Evolutionary conservation across 2,888 invertebrate genomes (phyloP).

Genomic region (Cheilosia pagana): DNA sequence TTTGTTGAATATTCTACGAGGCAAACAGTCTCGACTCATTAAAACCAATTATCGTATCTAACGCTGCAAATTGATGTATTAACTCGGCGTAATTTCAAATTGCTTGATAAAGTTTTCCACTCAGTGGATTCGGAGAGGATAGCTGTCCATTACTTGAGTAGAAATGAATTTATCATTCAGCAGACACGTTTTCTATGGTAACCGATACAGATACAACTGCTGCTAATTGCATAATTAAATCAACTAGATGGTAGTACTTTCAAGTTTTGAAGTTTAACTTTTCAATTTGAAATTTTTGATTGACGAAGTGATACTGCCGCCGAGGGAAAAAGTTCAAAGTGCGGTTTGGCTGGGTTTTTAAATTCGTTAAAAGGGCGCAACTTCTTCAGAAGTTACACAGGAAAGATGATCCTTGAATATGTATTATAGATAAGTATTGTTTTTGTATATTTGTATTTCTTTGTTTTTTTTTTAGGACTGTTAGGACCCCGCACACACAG

Average conservation of each 20-base stretch:
- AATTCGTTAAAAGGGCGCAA: neutral
- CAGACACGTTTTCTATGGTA: conserved; percentile 11
- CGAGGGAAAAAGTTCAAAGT: neutral
- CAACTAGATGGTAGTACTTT: conserved; percentile 2
- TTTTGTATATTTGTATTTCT: too few relatives aligned
- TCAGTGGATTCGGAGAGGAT: neutral
- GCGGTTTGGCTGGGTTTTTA: neutral
- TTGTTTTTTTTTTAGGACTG: too few relatives aligned
- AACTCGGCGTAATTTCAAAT: too few relatives aligned
- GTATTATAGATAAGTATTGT: too few relatives aligned
- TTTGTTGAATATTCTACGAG: neutral
- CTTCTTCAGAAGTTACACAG: neutral
- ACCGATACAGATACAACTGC: conserved; percentile 26
- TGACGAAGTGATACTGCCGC: neutral
- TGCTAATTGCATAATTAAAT: conserved; percentile 32
- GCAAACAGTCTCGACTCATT: neutral
- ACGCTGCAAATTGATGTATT: neutral
- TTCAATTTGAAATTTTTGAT: conserved; percentile 32
- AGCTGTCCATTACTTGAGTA: neutral
- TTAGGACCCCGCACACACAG: too few relatives aligned
- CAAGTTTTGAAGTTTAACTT: conserved; percentile 5
- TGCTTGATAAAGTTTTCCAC: neutral
- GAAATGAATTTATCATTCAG: neutral
- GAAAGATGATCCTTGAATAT: too few relatives aligned
- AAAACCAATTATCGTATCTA: neutral